Evolutionary conservation across 2,797 vertebrate species (phyloP).

Genomic region (Loris lydekkerianus): DNA sequence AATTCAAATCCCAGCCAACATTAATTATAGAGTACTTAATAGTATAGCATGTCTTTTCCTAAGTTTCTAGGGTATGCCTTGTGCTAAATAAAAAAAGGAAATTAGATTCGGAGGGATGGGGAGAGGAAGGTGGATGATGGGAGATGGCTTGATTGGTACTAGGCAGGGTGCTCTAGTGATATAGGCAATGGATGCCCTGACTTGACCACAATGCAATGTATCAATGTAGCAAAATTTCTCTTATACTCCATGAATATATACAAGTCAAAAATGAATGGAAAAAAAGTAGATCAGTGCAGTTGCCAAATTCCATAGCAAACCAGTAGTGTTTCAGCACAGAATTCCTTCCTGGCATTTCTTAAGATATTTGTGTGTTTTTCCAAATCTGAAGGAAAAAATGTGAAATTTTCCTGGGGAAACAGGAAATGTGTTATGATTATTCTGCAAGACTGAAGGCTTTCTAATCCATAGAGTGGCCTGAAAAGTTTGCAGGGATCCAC

Average conservation of each 20-base stretch:
- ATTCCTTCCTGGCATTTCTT: neutral
- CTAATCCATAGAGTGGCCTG: neutral
- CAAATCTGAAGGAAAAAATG: slow-evolving; percentile 36
- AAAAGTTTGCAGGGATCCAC: neutral
- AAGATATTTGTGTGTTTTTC: neutral
- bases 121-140: neutral
- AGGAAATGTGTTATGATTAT: slow-evolving; percentile 35
- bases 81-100: too few relatives aligned
- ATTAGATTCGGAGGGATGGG: neutral
- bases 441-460: neutral
- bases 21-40: too few relatives aligned
- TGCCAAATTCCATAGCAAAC: neutral
- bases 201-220: neutral
- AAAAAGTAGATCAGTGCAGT: neutral
- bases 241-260: neutral
- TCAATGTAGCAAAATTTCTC: neutral
- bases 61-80: too few relatives aligned
- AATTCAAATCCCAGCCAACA: too few relatives aligned
- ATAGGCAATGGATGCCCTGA: neutral
- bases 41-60: too few relatives aligned
- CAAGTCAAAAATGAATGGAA: neutral
- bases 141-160: neutral
- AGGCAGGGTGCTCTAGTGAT: neutral
- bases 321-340: neutral
- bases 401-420: neutral